Percentiles rank a stretch among this genome's conserved stretches.
phyloP scores from a whole-genome alignment of 2,113 vertebrate species.

The Tenrec ecaudatus region DNA sequence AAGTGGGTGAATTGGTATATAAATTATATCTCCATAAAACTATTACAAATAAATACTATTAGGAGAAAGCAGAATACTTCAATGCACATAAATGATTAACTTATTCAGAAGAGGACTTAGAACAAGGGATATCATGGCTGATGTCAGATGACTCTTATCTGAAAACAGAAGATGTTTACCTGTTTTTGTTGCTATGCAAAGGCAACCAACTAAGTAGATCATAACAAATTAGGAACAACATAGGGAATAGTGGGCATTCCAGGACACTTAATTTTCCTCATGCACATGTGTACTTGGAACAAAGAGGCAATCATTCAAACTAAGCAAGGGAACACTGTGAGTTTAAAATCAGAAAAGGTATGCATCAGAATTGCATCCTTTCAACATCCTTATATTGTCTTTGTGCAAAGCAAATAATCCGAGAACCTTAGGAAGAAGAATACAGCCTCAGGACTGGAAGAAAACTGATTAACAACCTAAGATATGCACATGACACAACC shows the following conservation, averaged over 20 bases:
- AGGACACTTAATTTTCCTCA: not conserved
- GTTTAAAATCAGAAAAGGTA: not conserved
- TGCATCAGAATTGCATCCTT: not conserved
- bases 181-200: not conserved
- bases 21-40: constrained; percentile 5
- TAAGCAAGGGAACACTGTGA: no score
- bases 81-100: not conserved
- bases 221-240: not conserved
- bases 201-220: not conserved
- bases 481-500: not conserved
- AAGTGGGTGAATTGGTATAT: not conserved
- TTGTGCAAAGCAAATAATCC: not conserved
- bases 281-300: not conserved
- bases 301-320: not conserved
- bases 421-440: not conserved
- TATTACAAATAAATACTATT: not conserved
- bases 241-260: not conserved
- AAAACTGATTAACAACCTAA: not conserved
- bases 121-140: not conserved
- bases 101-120: not conserved
- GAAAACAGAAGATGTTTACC: not conserved
- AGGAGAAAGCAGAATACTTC: not conserved
- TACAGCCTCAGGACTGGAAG: not conserved
- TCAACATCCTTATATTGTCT: not conserved
- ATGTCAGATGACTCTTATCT: not conserved